Conservation (phyloP, 2,113 vertebrate genomes). For the Dicerorhinus sumatrensis region DNA sequence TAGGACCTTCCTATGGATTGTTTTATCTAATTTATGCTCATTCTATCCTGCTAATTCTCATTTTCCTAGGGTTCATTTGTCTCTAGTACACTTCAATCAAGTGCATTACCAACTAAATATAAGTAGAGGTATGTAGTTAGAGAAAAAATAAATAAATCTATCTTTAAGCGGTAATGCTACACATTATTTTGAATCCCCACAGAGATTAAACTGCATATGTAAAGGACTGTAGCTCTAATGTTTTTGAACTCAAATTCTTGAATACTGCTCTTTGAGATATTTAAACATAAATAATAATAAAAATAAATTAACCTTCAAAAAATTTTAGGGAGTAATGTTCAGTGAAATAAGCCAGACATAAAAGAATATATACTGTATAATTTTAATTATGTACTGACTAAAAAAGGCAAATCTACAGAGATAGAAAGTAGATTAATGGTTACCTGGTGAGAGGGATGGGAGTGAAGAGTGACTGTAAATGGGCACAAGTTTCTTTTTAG, state of each 20-base stretch:
- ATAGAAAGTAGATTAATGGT: neutral
- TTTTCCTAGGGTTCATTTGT: neutral
- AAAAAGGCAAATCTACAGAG: neutral
- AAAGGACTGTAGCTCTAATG: neutral
- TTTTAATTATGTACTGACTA: neutral
- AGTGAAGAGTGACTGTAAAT: neutral
- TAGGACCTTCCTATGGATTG: neutral
- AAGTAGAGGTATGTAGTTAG: neutral
- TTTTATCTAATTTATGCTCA: neutral
- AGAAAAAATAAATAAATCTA: neutral
- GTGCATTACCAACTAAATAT: neutral
- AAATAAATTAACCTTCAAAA: conserved; percentile 1
- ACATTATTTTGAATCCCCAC: neutral
- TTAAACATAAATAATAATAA: neutral
- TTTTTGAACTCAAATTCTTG: neutral
- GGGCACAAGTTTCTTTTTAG: neutral
- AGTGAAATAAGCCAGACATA: neutral
- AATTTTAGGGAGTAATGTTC: neutral
- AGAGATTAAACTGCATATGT: neutral
- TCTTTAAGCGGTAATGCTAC: neutral
- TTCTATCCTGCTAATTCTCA: neutral
- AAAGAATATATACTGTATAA: neutral
- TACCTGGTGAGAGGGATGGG: neutral
- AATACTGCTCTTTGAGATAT: neutral
- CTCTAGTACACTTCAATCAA: neutral